Evolutionary conservation across 2,888 invertebrate genomes (phyloP), one percentile per base, ranked within the genome.

Genomic region (Troides helena): DNA sequence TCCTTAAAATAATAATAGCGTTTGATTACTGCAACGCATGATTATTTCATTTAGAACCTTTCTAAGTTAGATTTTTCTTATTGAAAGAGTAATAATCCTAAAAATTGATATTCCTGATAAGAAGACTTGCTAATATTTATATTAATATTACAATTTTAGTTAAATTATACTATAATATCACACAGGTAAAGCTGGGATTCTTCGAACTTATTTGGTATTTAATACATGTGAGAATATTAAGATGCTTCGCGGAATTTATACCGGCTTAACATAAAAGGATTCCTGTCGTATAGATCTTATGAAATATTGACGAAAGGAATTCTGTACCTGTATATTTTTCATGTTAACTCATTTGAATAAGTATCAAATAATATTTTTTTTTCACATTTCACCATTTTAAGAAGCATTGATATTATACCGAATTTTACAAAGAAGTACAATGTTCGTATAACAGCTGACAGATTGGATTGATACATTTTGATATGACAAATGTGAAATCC

Each of bases 211-310:
- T 65, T 57, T 36, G 62, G 63, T 63, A 67, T 70, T 70, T 50
- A 59, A 66, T 63, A 50, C 58, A 67, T 62, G 70, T 67, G 70
- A 67, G 50, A 66, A 62, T 67, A 70, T 70, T 66, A 63, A 70
- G 66, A 66, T 50, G 53, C 66, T 63, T 56, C 66, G 8, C 21
- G 70, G 66, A 67, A 70, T 70, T 70, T 39, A 58, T 36, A 53
- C 62, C 62, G 53, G 43, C 63, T 43, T 39, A 53, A 67, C 66
- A 63, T 66, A 67, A 67, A 70, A 56, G 70, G 59, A 70, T 70
- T 70, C 70, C 60, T 63, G n/a, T 50, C 65, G 23, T 61, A 58
- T 65, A 56, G 14, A 39, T 14, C 12, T 60, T 59, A 60, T 57
- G 57, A 62, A 43, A 58, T 65, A 62, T 69, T 56, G 39, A 23